These are phyloP conservation scores for Desoria tigrina DNA, from an alignment of 2,888 invertebrate genomes.

Conservation along the genomic window DNA sequence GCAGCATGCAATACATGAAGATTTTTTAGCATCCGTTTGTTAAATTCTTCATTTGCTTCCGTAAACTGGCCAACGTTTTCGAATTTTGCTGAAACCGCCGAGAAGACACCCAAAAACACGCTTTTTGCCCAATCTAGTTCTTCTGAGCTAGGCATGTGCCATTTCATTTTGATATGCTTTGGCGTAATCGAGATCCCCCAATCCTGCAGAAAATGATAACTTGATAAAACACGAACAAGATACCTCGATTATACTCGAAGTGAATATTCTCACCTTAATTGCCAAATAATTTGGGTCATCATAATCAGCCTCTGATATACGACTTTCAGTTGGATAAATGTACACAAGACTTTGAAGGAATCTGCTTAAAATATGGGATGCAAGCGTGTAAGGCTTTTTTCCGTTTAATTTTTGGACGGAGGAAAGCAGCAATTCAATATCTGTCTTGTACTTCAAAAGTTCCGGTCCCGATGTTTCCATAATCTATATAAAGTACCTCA, in stretches of 20 bases:
- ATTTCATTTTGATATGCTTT: constrained; percentile 67
- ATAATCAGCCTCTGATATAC: constrained; percentile 48
- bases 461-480: constrained; percentile 59
- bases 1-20: constrained; percentile 69
- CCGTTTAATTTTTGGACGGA: constrained; percentile 58
- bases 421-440: constrained; percentile 61
- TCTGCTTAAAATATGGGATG: constrained; percentile 42
- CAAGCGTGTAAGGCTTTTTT: constrained; percentile 50
- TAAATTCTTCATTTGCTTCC: constrained; percentile 60
- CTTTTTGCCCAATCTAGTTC: constrained; percentile 70
- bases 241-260: constrained; percentile 1
- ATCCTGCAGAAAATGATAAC: constrained; percentile 58
- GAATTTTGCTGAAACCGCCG: constrained; percentile 61
- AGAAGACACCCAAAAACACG: constrained; percentile 57
- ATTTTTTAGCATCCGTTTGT: constrained; percentile 68
- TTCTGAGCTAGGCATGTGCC: constrained; percentile 73
- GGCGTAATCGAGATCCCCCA: constrained; percentile 77
- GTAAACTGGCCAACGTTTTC: constrained; percentile 63
- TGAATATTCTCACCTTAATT: constrained; percentile 35
- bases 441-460: constrained; percentile 61
- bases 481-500: constrained; percentile 34
- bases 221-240: not conserved
- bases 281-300: constrained; percentile 52
- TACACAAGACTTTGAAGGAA: constrained; percentile 48
- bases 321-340: constrained; percentile 51